Conservation (phyloP, 2,797 vertebrate species). For the Rhodeus uyekii region DNA sequence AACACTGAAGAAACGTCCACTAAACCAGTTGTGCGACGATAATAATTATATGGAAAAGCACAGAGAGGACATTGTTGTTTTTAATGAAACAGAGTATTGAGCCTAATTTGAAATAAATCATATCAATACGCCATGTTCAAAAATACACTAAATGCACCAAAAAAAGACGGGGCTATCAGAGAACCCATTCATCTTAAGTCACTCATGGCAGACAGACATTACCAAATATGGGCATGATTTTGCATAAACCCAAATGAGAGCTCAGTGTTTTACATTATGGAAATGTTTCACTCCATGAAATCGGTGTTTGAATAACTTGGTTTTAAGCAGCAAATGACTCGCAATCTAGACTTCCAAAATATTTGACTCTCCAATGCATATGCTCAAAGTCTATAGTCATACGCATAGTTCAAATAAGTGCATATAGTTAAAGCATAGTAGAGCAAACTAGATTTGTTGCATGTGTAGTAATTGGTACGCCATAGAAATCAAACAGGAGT, state of each 20-base stretch:
- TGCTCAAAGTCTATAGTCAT: background rate
- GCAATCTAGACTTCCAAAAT: background rate
- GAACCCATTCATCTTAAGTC: background rate
- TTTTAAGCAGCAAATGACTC: constrained; percentile 1
- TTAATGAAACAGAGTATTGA: background rate
- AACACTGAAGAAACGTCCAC: background rate
- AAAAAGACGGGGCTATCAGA: background rate
- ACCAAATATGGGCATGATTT: constrained; percentile 11
- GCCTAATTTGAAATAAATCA: background rate
- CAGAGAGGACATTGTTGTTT: background rate
- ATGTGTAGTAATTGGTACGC: background rate
- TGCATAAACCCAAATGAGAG: constrained; percentile 38
- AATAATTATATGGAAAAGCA: background rate
- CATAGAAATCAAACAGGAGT: background rate
- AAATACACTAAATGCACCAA: constrained; percentile 1
- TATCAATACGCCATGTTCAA: background rate
- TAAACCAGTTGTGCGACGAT: background rate
- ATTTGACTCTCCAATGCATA: constrained; percentile 8
- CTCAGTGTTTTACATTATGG: constrained; percentile 54
- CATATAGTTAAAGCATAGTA: background rate
- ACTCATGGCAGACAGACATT: constrained; percentile 1
- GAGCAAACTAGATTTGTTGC: background rate
- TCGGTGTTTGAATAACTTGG: constrained; percentile 15
- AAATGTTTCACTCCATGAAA: constrained; percentile 45
- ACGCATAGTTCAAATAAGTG: background rate